phyloP scores from a whole-genome alignment of 2,113 vertebrate species.

The Saguinus imperator region DNA sequence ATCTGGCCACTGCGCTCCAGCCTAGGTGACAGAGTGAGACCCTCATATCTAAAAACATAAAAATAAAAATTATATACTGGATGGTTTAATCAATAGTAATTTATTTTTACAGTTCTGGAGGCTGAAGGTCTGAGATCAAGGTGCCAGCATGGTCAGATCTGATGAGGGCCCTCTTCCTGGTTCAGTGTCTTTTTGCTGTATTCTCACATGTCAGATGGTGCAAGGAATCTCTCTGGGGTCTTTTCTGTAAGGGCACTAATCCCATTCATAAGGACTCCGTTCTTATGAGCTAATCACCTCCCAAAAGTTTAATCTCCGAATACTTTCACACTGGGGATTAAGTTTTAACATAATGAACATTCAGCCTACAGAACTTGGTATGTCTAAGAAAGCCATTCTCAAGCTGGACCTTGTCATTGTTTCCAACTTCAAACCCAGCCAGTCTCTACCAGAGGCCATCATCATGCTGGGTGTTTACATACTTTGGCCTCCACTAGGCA shows the following conservation, averaged over 20 bases:
- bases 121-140: background rate
- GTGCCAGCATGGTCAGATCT: background rate
- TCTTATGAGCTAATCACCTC: background rate
- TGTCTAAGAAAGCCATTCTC: background rate
- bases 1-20: too few relatives aligned
- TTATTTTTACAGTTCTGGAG: background rate
- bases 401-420: background rate
- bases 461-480: background rate
- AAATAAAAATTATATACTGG: background rate
- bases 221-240: background rate
- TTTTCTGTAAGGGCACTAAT: background rate
- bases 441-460: background rate
- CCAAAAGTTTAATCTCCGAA: background rate
- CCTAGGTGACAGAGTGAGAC: too few relatives aligned
- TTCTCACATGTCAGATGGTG: background rate
- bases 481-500: background rate
- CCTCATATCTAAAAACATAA: too few relatives aligned
- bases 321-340: background rate
- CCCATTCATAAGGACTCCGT: background rate
- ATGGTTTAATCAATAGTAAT: background rate
- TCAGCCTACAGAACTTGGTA: background rate
- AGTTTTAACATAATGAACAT: background rate
- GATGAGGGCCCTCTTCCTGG: background rate
- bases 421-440: background rate
- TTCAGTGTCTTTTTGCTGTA: background rate